Conservation (phyloP, 2,113 vertebrate species). For the Erythrocercus mccallii region DNA sequence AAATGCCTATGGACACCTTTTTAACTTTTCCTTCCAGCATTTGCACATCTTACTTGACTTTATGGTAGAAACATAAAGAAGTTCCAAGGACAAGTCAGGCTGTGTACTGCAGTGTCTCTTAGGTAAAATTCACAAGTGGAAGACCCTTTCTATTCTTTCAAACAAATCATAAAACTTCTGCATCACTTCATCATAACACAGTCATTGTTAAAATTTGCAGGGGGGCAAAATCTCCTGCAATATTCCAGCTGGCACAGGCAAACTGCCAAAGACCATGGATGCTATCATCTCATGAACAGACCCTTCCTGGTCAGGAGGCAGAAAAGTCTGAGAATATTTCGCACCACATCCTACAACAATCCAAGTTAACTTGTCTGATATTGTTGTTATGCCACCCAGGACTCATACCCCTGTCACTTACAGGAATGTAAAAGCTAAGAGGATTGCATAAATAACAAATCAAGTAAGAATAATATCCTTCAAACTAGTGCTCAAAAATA, state of each 20-base stretch:
- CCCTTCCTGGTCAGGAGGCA: neutral
- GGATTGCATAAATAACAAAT: neutral
- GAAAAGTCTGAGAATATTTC: neutral
- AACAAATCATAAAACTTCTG: neutral
- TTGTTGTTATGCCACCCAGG: neutral
- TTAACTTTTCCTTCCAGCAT: neutral
- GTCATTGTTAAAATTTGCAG: neutral
- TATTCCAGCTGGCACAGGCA: neutral
- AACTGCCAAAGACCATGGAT: neutral
- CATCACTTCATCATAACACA: neutral
- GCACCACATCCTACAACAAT: neutral
- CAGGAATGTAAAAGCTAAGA: neutral
- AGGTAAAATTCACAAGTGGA: neutral
- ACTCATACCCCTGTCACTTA: neutral
- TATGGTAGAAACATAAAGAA: neutral
- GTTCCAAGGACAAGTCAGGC: neutral
- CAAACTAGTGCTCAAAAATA: neutral
- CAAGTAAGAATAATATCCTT: neutral
- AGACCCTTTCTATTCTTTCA: neutral
- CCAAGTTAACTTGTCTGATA: neutral
- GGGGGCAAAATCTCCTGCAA: neutral
- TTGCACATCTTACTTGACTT: neutral
- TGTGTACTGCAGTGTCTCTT: neutral
- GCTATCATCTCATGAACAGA: neutral
- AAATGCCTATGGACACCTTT: accelerated